Conservation (phyloP, 92 coral and sea anemone genomes). For the Palythoa grandiflora region DNA sequence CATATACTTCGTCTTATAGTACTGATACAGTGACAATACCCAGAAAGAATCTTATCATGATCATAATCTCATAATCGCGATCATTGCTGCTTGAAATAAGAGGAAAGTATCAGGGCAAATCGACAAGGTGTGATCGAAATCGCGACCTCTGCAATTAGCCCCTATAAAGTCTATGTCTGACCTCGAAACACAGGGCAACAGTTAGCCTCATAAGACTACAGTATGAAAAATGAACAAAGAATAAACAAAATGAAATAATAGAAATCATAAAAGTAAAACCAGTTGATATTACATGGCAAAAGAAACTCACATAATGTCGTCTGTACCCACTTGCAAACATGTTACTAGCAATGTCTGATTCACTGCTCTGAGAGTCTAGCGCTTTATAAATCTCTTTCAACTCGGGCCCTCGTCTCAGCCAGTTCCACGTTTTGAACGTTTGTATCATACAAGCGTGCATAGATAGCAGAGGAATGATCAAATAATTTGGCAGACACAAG, state of each 20-base stretch:
- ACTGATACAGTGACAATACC: too few relatives aligned
- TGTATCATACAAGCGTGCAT: conserved; percentile 29
- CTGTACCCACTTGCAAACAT: conserved; percentile 39
- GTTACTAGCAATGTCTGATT: neutral
- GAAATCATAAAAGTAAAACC: neutral
- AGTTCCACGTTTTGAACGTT: conserved; percentile 15
- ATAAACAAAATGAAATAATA: neutral
- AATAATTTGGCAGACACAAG: neutral
- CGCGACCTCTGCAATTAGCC: too few relatives aligned
- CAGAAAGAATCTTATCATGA: neutral
- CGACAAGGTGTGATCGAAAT: too few relatives aligned
- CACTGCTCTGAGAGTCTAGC: conserved; percentile 14
- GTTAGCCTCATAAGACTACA: neutral
- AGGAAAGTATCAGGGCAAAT: too few relatives aligned
- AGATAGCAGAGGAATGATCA: neutral
- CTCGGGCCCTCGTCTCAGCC: conserved; percentile 21
- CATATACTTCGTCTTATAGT: too few relatives aligned
- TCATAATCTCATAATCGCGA: too few relatives aligned
- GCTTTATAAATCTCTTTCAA: conserved; percentile 26
- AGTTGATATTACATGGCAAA: neutral
- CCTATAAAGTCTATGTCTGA: too few relatives aligned
- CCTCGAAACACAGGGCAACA: too few relatives aligned
- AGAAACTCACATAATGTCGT: conserved; percentile 30
- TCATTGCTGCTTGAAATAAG: too few relatives aligned
- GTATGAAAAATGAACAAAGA: too few relatives aligned